Percentiles rank a stretch among this genome's conserved stretches.
phyloP scores from a whole-genome alignment of 1,140 invertebrate species.

The Drosophila aff. region DNA sequence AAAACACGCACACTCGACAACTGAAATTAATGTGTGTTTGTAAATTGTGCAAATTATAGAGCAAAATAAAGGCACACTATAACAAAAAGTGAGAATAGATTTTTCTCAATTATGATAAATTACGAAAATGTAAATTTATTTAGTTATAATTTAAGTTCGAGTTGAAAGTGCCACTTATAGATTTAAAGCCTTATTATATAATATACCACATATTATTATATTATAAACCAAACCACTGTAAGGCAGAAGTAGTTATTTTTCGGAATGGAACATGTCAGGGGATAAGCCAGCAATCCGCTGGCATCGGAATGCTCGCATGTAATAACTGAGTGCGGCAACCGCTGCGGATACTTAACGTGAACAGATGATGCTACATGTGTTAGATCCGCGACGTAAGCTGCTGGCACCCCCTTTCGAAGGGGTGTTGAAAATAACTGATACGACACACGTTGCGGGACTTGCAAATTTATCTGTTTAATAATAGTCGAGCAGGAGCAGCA shows the following conservation, averaged over 20 bases:
- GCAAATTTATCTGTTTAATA: slow-evolving; percentile 79
- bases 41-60: slow-evolving; percentile 49
- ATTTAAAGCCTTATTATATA: background rate
- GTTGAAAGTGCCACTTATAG: too few relatives aligned
- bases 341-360: slow-evolving; percentile 62
- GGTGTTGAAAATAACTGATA: slow-evolving; percentile 44
- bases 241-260: slow-evolving; percentile 1
- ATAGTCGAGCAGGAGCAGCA: slow-evolving; percentile 47
- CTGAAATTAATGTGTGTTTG: slow-evolving; percentile 63
- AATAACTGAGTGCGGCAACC: slow-evolving; percentile 48
- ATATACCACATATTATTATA: background rate
- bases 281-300: slow-evolving; percentile 52
- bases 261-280: slow-evolving; percentile 31
- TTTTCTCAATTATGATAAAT: background rate
- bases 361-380: slow-evolving; percentile 60
- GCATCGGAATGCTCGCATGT: slow-evolving; percentile 41
- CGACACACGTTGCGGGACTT: slow-evolving; percentile 51
- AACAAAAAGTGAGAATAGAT: background rate
- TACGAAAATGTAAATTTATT: too few relatives aligned
- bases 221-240: background rate
- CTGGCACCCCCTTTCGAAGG: slow-evolving; percentile 26
- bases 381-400: slow-evolving; percentile 49
- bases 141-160: background rate
- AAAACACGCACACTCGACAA: slow-evolving; percentile 26
- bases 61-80: slow-evolving; percentile 19